Evolutionary conservation across 2,797 vertebrate genomes (phyloP).

Genomic region (Strix occidentalis): DNA sequence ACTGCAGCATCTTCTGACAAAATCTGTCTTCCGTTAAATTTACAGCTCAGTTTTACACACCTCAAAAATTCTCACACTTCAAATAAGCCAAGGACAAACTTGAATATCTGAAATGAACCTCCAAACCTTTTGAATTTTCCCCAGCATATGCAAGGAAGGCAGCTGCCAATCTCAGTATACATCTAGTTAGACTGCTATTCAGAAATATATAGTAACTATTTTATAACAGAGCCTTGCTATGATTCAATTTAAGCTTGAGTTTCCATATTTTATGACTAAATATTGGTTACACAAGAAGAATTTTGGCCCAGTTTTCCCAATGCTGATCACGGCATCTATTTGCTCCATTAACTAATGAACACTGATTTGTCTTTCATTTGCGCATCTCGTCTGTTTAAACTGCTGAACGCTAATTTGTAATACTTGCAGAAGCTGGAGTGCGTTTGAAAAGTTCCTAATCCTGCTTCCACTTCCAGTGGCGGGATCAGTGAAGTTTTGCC

Average conservation of each 20-base stretch:
- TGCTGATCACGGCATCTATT: background rate
- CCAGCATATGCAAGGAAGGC: slow-evolving; percentile 20
- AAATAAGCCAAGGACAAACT: background rate
- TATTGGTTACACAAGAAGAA: background rate
- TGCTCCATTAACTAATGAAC: background rate
- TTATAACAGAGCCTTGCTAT: slow-evolving; percentile 9
- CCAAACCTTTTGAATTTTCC: background rate
- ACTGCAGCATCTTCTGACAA: background rate
- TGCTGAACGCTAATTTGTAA: background rate
- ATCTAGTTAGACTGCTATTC: background rate
- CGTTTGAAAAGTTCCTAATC: background rate
- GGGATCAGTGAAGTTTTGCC: background rate
- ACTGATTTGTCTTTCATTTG: background rate
- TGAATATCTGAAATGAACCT: background rate
- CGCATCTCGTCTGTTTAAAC: background rate
- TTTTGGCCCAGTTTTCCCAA: background rate
- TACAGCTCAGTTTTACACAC: background rate
- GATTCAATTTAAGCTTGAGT: background rate
- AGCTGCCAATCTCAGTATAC: slow-evolving; percentile 43
- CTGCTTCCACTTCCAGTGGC: rapidly evolving
- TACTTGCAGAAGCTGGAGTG: background rate
- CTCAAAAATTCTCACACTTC: slow-evolving; percentile 1
- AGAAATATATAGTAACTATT: slow-evolving; percentile 8
- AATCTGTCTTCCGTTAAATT: background rate
- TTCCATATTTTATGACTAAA: background rate